phyloP scores from a whole-genome alignment of 1,140 invertebrate genomes.

The Conus betulinus region DNA sequence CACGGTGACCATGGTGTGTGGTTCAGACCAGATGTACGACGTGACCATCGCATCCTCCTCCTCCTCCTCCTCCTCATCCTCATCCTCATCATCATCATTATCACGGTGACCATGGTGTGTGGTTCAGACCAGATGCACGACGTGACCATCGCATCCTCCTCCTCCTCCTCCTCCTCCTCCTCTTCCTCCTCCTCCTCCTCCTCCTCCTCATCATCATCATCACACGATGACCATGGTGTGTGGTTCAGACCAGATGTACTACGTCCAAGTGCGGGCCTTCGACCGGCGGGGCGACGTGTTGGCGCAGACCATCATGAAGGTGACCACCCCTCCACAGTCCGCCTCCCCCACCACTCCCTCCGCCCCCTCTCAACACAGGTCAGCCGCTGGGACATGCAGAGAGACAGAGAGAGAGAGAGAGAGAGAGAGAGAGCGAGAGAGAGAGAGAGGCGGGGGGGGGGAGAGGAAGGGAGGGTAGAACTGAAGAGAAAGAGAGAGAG shows the following conservation, averaged over 20 bases:
- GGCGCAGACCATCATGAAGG: conserved; percentile 14
- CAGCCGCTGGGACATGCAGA: neutral
- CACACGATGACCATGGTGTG: neutral
- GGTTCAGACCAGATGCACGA: neutral
- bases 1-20: too few relatives aligned
- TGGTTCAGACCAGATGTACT: conserved; percentile 6
- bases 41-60: too few relatives aligned
- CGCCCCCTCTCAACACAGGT: neutral
- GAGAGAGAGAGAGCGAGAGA: neutral
- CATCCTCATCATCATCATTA: too few relatives aligned
- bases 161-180: too few relatives aligned
- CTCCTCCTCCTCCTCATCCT: too few relatives aligned
- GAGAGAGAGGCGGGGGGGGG: too few relatives aligned
- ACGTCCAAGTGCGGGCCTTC: conserved; percentile 28
- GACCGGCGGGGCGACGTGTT: conserved; percentile 9
- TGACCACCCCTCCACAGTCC: neutral
- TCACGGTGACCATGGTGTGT: neutral
- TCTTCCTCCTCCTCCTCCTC: too few relatives aligned
- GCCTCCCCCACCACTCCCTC: neutral
- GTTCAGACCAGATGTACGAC: too few relatives aligned
- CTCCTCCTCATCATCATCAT: too few relatives aligned
- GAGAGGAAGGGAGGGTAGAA: too few relatives aligned
- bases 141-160: neutral
- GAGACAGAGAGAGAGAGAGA: neutral
- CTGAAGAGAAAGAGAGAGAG: too few relatives aligned